Evolutionary conservation across 2,888 invertebrate genomes (phyloP).

Genomic region (Spilosoma lubricipeda): DNA sequence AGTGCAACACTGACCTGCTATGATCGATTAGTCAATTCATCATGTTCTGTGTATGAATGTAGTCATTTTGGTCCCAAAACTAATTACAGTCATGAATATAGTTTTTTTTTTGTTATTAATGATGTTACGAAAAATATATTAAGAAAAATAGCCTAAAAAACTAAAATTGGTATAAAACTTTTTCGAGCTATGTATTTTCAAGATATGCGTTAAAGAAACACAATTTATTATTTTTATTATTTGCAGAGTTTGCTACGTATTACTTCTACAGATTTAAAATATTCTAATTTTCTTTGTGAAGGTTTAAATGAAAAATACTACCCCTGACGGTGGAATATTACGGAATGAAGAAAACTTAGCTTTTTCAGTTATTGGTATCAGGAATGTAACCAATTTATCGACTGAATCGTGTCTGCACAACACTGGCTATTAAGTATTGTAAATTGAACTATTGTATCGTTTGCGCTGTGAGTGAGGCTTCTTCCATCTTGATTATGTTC

Average conservation of each 20-base stretch:
- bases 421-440: background rate
- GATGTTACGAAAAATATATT: background rate
- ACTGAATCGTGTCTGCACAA: background rate
- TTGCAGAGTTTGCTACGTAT: background rate
- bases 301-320: too few relatives aligned
- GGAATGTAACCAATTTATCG: background rate
- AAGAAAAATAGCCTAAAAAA: background rate
- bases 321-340: background rate
- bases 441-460: conserved; percentile 12
- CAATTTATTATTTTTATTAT: background rate
- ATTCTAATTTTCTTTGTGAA: too few relatives aligned
- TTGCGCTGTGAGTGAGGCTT: conserved; percentile 24
- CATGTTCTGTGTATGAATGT: background rate
- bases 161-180: background rate
- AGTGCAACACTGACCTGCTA: too few relatives aligned
- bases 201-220: background rate
- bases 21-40: too few relatives aligned
- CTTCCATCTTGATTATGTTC: conserved; percentile 36
- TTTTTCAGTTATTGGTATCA: background rate
- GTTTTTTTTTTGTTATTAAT: too few relatives aligned
- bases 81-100: background rate
- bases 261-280: too few relatives aligned
- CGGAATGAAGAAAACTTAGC: too few relatives aligned
- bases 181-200: background rate
- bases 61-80: background rate